phyloP scores from a whole-genome alignment of 2,113 vertebrate genomes.

The Clupea harengus region DNA sequence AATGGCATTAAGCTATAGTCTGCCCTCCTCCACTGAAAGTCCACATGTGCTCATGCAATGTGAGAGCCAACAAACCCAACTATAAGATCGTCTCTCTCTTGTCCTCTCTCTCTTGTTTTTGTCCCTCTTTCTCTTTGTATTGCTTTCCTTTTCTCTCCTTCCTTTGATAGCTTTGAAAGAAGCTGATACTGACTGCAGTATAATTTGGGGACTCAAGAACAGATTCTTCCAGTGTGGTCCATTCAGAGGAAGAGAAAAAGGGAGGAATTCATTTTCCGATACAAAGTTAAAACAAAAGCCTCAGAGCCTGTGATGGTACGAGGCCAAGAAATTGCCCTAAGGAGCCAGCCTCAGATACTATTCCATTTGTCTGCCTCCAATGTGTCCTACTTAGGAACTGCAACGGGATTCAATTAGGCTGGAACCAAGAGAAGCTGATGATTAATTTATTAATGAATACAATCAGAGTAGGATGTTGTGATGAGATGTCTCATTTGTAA shows the following conservation, averaged over 20 bases:
- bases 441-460: conserved; percentile 77
- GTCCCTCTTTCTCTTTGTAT: not conserved
- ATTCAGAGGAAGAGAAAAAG: not conserved
- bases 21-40: conserved; percentile 50
- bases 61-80: not conserved
- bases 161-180: not conserved
- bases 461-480: conserved; percentile 62
- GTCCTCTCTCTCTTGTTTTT: conserved; percentile 33
- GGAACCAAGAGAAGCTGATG: conserved; percentile 69
- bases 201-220: not conserved
- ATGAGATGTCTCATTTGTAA: conserved; percentile 64
- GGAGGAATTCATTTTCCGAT: conserved; percentile 16
- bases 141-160: not conserved
- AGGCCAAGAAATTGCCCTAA: conserved; percentile 61
- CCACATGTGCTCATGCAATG: conserved; percentile 58
- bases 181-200: not conserved
- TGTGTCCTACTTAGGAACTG: conserved; percentile 73
- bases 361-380: conserved; percentile 70
- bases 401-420: conserved; percentile 76
- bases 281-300: conserved; percentile 53
- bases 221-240: not conserved
- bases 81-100: conserved; percentile 23
- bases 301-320: conserved; percentile 46
- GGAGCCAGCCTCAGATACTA: conserved; percentile 64
- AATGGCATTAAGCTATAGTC: conserved; percentile 71